A percentile compares a stretch with the other conserved stretches of the same genome.
Evolutionary conservation across 2,797 vertebrate species (phyloP).

Genomic region (Poeciliopsis presidionis): DNA sequence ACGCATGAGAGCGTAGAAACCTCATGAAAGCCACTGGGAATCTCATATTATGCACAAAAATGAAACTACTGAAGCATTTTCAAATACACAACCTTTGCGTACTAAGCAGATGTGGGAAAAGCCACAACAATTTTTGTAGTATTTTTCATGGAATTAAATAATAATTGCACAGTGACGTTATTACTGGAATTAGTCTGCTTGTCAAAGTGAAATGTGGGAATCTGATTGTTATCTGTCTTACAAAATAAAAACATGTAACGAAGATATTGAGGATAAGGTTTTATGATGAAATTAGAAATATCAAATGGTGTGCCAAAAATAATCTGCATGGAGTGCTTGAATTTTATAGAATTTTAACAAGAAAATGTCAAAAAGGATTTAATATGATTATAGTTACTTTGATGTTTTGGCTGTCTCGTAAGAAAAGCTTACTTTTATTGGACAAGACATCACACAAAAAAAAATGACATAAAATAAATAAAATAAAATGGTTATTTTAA

Average conservation of each 20-base stretch:
- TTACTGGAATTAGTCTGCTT: background rate
- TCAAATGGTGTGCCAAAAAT: background rate
- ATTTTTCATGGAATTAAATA: background rate
- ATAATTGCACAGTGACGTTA: background rate
- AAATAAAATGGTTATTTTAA: too few relatives aligned
- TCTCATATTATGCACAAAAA: conserved; percentile 54
- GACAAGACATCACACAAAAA: background rate
- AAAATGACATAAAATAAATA: background rate
- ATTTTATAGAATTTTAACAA: background rate
- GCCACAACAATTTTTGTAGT: background rate
- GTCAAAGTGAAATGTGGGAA: background rate
- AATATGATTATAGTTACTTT: background rate
- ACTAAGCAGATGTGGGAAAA: conserved; percentile 45
- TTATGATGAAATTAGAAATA: background rate
- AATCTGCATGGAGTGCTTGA: background rate
- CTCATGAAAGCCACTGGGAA: conserved; percentile 49
- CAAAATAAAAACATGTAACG: background rate
- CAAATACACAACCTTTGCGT: conserved; percentile 59
- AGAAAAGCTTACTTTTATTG: background rate
- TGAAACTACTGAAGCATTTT: conserved; percentile 62
- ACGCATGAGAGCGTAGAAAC: conserved; percentile 53
- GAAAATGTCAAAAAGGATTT: background rate
- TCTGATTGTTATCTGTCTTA: background rate
- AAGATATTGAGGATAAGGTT: background rate
- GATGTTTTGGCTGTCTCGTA: background rate